Percentiles rank a stretch among this genome's conserved stretches.
Evolutionary conservation across 2,888 invertebrate genomes (phyloP).

Genomic region (Rhimphoctona megacephalus): DNA sequence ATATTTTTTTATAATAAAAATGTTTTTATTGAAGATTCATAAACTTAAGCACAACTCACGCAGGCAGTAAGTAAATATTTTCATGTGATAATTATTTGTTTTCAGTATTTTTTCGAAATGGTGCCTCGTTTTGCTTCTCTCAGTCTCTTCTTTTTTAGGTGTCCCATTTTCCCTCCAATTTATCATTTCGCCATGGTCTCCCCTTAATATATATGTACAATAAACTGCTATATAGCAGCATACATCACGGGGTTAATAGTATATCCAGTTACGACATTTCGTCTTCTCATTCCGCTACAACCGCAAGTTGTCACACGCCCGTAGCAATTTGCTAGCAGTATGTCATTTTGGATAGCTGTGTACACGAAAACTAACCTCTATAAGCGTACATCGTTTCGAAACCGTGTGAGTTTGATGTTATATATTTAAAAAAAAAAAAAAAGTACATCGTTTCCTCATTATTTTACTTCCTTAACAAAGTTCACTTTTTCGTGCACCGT

Average conservation of each 20-base stretch:
- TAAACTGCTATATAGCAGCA: not conserved
- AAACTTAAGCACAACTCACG: not conserved
- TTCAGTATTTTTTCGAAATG: not conserved
- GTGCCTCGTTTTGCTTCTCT: not conserved
- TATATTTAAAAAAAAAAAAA: not conserved
- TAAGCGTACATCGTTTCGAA: not conserved
- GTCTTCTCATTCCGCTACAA: conserved; percentile 44
- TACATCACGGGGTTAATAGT: conserved; percentile 33
- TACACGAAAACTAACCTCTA: not conserved
- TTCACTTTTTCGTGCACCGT: not conserved
- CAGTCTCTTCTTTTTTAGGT: not conserved
- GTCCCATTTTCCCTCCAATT: not conserved
- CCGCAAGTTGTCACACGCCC: conserved; percentile 53
- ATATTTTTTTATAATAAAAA: not conserved
- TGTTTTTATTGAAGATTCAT: not conserved
- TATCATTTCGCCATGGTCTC: not conserved
- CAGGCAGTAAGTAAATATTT: not conserved
- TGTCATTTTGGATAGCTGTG: conserved; percentile 28
- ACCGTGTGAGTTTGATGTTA: not conserved
- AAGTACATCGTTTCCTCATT: not conserved
- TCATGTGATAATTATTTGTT: not conserved
- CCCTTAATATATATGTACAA: not conserved
- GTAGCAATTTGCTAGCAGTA: conserved; percentile 43
- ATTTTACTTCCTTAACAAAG: not conserved
- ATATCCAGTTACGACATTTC: conserved; percentile 45